Percentiles rank a stretch among this genome's conserved stretches.
Evolutionary conservation across 2,797 vertebrate genomes (phyloP).

Genomic region (Pterois miles): DNA sequence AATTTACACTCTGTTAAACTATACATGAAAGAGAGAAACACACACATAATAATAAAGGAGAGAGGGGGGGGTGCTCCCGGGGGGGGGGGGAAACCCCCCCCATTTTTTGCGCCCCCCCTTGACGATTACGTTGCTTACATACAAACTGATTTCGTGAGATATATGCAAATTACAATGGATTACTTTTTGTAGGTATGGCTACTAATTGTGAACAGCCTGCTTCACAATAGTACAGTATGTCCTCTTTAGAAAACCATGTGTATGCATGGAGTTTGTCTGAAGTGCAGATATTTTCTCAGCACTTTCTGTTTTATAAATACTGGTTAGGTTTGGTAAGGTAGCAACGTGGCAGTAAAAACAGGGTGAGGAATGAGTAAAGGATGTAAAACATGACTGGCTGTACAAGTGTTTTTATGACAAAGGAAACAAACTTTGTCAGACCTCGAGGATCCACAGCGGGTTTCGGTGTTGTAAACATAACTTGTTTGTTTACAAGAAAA

Average conservation of each 20-base stretch:
- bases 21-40: no score
- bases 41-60: no score
- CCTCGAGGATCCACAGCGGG: not conserved
- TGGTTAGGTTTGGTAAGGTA: not conserved
- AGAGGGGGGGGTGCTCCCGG: no score
- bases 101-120: no score
- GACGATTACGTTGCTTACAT: no score
- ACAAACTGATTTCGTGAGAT: no score
- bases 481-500: constrained; percentile 1
- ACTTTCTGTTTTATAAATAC: not conserved
- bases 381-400: not conserved
- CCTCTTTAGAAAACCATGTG: no score
- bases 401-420: constrained; percentile 1
- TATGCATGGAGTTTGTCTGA: not conserved
- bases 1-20: no score
- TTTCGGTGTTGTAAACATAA: not conserved
- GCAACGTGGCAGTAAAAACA: not conserved
- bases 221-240: accelerated
- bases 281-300: not conserved
- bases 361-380: not conserved
- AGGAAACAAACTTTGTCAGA: not conserved
- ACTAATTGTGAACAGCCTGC: no score
- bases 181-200: no score
- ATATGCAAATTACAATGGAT: accelerated
- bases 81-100: no score